phyloP scores from a whole-genome alignment of 2,888 invertebrate species.

The Heliconius sara region DNA sequence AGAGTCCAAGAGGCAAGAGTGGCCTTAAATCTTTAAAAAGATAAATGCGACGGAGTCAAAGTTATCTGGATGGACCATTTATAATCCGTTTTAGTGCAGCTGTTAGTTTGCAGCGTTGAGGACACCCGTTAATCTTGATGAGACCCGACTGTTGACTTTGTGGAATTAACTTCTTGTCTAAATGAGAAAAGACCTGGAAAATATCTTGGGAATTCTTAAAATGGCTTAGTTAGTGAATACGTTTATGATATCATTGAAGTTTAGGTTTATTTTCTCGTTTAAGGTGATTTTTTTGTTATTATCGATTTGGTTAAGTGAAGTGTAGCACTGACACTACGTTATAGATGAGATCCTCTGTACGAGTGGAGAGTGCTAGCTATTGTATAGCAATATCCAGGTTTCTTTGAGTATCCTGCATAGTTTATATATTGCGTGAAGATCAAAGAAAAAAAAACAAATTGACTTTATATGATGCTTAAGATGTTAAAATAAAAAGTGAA shows the following conservation, averaged over 20 bases:
- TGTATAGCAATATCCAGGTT: no score
- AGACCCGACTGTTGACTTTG: slow-evolving; percentile 60
- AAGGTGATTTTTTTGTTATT: background rate
- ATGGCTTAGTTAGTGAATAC: slow-evolving; percentile 11
- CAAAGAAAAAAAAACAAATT: background rate
- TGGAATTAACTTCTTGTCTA: slow-evolving; percentile 49
- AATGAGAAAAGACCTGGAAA: slow-evolving; percentile 36
- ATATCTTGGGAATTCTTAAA: background rate
- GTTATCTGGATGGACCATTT: slow-evolving; percentile 59
- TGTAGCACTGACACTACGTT: no score
- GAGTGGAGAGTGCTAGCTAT: no score
- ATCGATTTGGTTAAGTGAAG: no score
- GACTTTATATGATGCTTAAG: background rate
- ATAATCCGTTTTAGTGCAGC: slow-evolving; percentile 57
- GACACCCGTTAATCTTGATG: slow-evolving; percentile 65
- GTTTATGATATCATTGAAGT: background rate
- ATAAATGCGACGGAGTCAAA: slow-evolving; percentile 49
- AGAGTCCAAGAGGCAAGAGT: slow-evolving; percentile 23
- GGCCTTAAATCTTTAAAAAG: slow-evolving; percentile 43
- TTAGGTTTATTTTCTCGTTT: background rate
- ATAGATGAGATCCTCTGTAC: no score
- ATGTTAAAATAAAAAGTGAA: background rate
- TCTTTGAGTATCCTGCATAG: no score
- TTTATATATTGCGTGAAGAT: background rate
- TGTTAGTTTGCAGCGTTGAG: slow-evolving; percentile 53